Percentiles rank a stretch among this genome's conserved stretches.
phyloP scores from a whole-genome alignment of 2,113 vertebrate species.

The Danionella cerebrum region DNA sequence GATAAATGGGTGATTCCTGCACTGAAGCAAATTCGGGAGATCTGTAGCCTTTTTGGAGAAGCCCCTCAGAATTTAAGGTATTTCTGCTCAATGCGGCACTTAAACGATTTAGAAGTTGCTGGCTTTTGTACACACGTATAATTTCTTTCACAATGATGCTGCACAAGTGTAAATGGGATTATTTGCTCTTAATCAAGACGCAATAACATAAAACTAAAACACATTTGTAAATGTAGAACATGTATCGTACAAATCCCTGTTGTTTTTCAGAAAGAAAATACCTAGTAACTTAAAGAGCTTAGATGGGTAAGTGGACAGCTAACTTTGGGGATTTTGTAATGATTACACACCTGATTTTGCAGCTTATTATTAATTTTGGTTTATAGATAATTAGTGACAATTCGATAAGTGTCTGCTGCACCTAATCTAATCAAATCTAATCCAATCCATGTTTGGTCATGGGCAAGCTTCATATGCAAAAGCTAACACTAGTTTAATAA shows the following conservation, averaged over 20 bases:
- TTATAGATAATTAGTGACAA: not conserved
- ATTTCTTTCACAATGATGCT: no score
- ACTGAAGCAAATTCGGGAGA: conserved; percentile 97
- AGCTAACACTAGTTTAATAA: not conserved
- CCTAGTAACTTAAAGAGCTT: conserved; percentile 72
- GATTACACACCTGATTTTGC: conserved; percentile 12
- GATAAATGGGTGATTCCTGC: conserved; percentile 99
- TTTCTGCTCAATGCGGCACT: conserved; percentile 28
- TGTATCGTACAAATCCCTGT: conserved; percentile 62
- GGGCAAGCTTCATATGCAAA: conserved; percentile 17
- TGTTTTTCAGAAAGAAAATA: conserved; percentile 76
- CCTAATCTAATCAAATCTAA: conserved; percentile 48
- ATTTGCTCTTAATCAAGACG: not conserved
- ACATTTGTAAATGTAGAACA: conserved; percentile 46
- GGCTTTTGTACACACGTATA: no score
- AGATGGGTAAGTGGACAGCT: conserved; percentile 65
- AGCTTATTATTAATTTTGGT: conserved; percentile 11
- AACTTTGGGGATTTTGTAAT: conserved; percentile 55
- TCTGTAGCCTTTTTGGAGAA: conserved; percentile 98
- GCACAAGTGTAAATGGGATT: not conserved
- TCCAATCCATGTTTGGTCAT: conserved; percentile 19
- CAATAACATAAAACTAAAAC: not conserved
- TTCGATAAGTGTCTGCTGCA: conserved; percentile 19
- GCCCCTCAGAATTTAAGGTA: conserved; percentile 98
- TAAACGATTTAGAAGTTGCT: no score